Percentiles rank a stretch among this genome's conserved stretches.
Conservation (phyloP, 2,113 vertebrate species). For the Cynopterus brachyotis region DNA sequence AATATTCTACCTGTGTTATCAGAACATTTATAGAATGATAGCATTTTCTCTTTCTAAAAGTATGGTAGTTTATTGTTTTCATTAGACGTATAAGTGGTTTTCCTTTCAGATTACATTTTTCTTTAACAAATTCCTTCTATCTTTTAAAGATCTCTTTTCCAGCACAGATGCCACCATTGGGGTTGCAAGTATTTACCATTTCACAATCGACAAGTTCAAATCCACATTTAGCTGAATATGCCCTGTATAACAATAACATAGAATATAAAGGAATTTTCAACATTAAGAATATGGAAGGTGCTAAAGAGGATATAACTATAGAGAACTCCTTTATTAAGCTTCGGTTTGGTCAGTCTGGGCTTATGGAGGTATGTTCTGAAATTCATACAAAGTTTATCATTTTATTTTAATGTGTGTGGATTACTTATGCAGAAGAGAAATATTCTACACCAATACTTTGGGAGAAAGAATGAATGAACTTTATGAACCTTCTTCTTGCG, state of each 20-base stretch:
- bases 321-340: slow-evolving; percentile 90
- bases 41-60: background rate
- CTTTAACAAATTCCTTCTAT: background rate
- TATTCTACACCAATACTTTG: too few relatives aligned
- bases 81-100: background rate
- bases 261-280: slow-evolving; percentile 83
- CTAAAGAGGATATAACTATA: slow-evolving; percentile 81
- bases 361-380: slow-evolving; percentile 89
- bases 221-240: slow-evolving; percentile 84
- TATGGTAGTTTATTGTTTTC: background rate
- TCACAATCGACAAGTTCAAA: slow-evolving; percentile 81
- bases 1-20: background rate
- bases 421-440: background rate
- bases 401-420: background rate
- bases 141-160: slow-evolving; percentile 89
- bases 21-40: background rate
- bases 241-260: slow-evolving; percentile 77
- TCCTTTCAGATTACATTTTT: background rate
- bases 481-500: accelerated
- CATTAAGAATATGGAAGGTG: slow-evolving; percentile 79
- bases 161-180: slow-evolving; percentile 88
- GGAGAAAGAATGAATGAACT: background rate
- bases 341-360: slow-evolving; percentile 87
- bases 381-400: background rate
- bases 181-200: slow-evolving; percentile 89